Conservation (phyloP, 2,888 invertebrate species). For the Monochamus alternatus region DNA sequence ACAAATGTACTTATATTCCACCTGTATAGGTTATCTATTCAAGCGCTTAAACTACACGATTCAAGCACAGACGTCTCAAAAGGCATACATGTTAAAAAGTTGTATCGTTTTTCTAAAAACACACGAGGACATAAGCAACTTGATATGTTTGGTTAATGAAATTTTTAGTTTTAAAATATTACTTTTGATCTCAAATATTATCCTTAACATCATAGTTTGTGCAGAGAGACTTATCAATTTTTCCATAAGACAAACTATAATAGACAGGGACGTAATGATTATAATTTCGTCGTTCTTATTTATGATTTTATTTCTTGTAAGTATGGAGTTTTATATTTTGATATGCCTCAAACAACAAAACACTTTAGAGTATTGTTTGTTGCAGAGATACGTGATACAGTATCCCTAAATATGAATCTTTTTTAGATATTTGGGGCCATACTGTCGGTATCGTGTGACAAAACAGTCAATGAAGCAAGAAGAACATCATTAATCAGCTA, state of each 20-base stretch:
- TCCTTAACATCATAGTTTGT: conserved; percentile 8
- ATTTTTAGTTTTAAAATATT: conserved; percentile 9
- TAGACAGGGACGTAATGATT: background rate
- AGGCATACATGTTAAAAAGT: background rate
- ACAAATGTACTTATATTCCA: conserved; percentile 11
- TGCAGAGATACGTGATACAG: too few species aligned
- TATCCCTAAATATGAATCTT: conserved; percentile 14
- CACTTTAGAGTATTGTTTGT: too few species aligned
- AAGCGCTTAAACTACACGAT: conserved; percentile 1
- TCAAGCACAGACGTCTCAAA: background rate
- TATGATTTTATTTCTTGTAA: conserved; percentile 15
- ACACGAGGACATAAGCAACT: conserved; percentile 15
- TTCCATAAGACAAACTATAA: background rate
- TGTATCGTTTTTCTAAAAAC: background rate
- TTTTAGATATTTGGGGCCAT: conserved; percentile 40
- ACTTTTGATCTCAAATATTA: conserved; percentile 9
- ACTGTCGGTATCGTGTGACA: conserved; percentile 38
- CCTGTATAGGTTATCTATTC: conserved; percentile 19
- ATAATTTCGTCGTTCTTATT: background rate
- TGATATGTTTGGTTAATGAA: conserved; percentile 11
- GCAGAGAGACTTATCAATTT: background rate
- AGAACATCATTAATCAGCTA: conserved; percentile 46
- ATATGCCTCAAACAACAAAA: background rate
- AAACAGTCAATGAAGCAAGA: conserved; percentile 41
- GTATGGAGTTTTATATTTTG: background rate